Evolutionary conservation across 2,888 invertebrate species (phyloP), one percentile per base, ranked within the genome.

Genomic region (Trimorus sp.): DNA sequence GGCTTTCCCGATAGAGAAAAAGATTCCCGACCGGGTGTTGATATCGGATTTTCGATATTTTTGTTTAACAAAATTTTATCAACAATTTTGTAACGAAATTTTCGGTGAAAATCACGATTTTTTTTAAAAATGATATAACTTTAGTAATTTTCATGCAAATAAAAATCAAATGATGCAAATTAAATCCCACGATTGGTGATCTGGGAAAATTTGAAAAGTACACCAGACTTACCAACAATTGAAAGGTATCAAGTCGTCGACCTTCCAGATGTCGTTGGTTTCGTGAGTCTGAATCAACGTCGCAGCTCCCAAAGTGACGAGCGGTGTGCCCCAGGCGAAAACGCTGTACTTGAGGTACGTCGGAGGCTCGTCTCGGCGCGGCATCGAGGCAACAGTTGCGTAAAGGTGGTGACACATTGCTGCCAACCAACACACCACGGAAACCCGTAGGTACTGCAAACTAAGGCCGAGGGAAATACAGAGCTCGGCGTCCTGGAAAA

Each of bases 351-450:
- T 93, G 86, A 90, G 91, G 90, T 91, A 92, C 40, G 91, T 90
- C 53, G 91, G 91, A 4, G 90, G 89, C 81, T 92, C 91, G 84
- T 91, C 91, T 12, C 91, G 86, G 7, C 89, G 87, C 3, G 91
- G 91, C 49, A 91, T 85, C 48, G 91, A 90, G 15, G 91, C 90
- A 0, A 91, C 90, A 12, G 90, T 91, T 53, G 92, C 92, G 90
- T 94, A 93, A 89, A 95, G 93, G 88, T 95, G 94, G 89, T 94
- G 94, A 16, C 94, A 93, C 93, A 95, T 95, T 14, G 94, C 93
- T 70, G 94, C 93, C 90, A 95, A 92, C 95, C 95, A 95, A 85
- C 94, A 94, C 80, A 95, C 93, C 12, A 94, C 94, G 59, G 94
- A 93, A 68, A 95, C 92, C 74, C 95, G 93, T 48, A 94, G 92